Evolutionary conservation across 1,140 invertebrate species (phyloP), one percentile per base, ranked within the genome.

Genomic region (Caenorhabditis remanei): DNA sequence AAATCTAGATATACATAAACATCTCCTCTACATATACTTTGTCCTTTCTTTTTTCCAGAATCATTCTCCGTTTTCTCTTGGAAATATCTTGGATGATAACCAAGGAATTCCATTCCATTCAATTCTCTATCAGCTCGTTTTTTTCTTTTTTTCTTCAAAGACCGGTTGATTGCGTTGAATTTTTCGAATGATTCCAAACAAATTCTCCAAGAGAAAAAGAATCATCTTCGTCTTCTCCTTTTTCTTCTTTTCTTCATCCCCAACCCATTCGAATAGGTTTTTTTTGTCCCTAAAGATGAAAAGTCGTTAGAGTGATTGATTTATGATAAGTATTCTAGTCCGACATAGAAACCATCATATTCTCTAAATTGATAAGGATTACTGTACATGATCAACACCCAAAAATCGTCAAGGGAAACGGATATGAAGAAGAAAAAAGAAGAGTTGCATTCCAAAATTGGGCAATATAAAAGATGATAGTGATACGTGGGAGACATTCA

Each of bases 371-470:
- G 61, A 63, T 63, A 63, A 24, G 9, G 55, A 58, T 16, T 58
- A 58, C 55, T 14, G 55, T 58, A 58, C 6, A 63, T 63, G 58
- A 63, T 63, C 58, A 32, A 63, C 61, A 63, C 61, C 61, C 21
- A 63, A 63, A 40, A 63, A 63, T 63, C 24, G 61, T 63, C 61
- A 63, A 63, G 61, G 61, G 61, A 63, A 63, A 63, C 61, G 61
- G 61, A 63, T 63, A 63, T 63, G n/a, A 21, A 9, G 14, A 63
- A 63, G 19, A 21, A 63, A 32, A 63, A 32, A 63, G 61, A 63
- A 40, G 61, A 32, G 19, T 58, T 8, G 56, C 8, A 13, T 21
- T 11, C n/a, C 55, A 14, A 58, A 58, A 58, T 13, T 32, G 24
- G 24, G 24, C 61, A 63, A 5, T 63, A 63, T 63, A 63, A 63